phyloP scores from a whole-genome alignment of 2,888 invertebrate species.

The Eristalis arbustorum region DNA sequence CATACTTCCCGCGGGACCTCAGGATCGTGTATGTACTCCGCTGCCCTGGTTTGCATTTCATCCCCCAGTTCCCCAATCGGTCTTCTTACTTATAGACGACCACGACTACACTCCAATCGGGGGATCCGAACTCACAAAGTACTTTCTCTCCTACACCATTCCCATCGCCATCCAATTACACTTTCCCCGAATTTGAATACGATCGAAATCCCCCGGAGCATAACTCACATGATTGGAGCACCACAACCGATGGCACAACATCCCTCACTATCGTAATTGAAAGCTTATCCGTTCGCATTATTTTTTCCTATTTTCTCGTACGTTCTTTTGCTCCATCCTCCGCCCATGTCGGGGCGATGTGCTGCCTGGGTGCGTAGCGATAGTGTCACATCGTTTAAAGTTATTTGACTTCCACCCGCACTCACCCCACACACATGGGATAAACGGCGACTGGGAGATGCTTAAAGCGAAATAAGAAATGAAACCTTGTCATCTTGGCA shows the following conservation, averaged over 20 bases:
- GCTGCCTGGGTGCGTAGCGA: slow-evolving; percentile 1
- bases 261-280: slow-evolving; percentile 13
- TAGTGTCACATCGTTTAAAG: slow-evolving; percentile 40
- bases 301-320: slow-evolving; percentile 12
- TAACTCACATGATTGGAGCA: neutral
- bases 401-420: slow-evolving; percentile 22
- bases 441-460: neutral
- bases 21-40: too few species aligned
- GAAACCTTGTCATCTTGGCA: slow-evolving; percentile 11
- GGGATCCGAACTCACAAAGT: too few species aligned
- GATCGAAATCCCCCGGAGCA: neutral
- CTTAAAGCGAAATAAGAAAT: slow-evolving; percentile 19
- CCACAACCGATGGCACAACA: neutral
- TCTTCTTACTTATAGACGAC: too few species aligned
- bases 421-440: neutral
- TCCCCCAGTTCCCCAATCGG: too few species aligned
- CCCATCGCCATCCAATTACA: neutral
- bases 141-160: too few species aligned
- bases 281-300: slow-evolving; percentile 9
- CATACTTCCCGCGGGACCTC: too few species aligned
- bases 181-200: neutral
- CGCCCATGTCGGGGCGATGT: neutral
- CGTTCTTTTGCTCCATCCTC: neutral
- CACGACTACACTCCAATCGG: too few species aligned
- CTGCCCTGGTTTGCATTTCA: too few species aligned